Conservation (phyloP, 2,888 invertebrate species). For the Melitaea athalia region DNA sequence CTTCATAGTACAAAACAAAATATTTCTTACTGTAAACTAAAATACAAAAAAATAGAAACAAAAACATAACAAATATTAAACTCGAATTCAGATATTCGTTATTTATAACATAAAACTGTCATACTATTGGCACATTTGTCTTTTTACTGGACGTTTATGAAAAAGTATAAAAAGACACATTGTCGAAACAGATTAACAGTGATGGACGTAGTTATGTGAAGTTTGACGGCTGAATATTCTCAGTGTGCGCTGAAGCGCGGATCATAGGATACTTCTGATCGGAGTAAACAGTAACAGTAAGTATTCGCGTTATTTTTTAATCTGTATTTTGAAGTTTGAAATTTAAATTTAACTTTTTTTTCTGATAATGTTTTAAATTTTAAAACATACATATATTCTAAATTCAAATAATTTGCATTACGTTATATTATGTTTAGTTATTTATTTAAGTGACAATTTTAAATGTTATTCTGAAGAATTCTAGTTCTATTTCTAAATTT, state of each 20-base stretch:
- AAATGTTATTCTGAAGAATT: no score
- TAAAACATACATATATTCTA: no score
- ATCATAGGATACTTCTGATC: constrained; percentile 13
- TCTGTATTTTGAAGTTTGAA: background rate
- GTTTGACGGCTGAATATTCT: constrained; percentile 31
- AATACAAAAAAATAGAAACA: background rate
- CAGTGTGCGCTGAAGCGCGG: constrained; percentile 32
- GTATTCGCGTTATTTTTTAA: background rate
- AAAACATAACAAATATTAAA: constrained; percentile 4
- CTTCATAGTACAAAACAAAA: no score
- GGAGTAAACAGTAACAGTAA: constrained; percentile 15
- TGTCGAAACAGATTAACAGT: constrained; percentile 30
- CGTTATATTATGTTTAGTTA: no score
- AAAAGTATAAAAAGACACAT: constrained; percentile 17
- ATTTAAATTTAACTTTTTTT: background rate
- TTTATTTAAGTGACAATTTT: no score
- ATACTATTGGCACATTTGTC: background rate
- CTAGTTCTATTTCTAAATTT: no score
- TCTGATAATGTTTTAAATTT: no score
- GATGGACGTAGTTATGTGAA: constrained; percentile 36
- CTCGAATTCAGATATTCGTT: background rate
- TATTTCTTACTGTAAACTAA: no score
- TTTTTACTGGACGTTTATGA: constrained; percentile 10
- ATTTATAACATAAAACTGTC: background rate
- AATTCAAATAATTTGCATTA: no score